Evolutionary conservation across 2,888 invertebrate species (phyloP).

Genomic region (Penaeus monodon): DNA sequence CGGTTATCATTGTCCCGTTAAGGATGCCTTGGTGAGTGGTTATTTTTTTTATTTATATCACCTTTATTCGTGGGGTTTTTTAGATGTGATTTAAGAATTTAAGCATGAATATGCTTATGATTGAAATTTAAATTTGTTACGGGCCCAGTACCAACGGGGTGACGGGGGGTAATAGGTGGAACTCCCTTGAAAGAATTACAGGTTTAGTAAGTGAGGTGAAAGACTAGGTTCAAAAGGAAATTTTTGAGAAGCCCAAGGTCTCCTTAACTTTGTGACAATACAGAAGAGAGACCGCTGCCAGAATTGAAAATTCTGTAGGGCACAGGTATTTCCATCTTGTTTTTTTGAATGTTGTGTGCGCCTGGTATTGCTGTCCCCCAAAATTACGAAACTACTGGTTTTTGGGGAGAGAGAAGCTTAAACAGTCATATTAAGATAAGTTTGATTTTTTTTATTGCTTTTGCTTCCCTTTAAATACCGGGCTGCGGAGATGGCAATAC

Average conservation of each 20-base stretch:
- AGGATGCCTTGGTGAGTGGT: slow-evolving; percentile 61
- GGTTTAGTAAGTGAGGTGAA: slow-evolving; percentile 87
- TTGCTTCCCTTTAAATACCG: slow-evolving; percentile 69
- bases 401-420: too few relatives aligned
- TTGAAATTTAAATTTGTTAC: not conserved
- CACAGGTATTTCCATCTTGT: slow-evolving; percentile 70
- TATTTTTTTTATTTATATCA: slow-evolving; percentile 10
- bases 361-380: too few relatives aligned
- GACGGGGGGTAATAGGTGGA: slow-evolving; percentile 64
- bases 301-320: slow-evolving; percentile 68
- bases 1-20: slow-evolving; percentile 83
- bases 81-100: too few relatives aligned
- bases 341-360: too few relatives aligned
- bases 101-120: too few relatives aligned
- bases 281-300: slow-evolving; percentile 86
- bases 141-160: slow-evolving; percentile 65
- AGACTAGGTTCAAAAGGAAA: slow-evolving; percentile 94
- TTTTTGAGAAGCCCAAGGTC: slow-evolving; percentile 96
- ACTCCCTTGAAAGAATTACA: slow-evolving; percentile 83
- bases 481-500: slow-evolving; percentile 87
- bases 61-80: too few relatives aligned
- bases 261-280: slow-evolving; percentile 96
- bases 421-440: too few relatives aligned
- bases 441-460: too few relatives aligned
- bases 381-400: too few relatives aligned